phyloP scores from a whole-genome alignment of 2,888 invertebrate genomes.

The Cryptosula pallasiana region DNA sequence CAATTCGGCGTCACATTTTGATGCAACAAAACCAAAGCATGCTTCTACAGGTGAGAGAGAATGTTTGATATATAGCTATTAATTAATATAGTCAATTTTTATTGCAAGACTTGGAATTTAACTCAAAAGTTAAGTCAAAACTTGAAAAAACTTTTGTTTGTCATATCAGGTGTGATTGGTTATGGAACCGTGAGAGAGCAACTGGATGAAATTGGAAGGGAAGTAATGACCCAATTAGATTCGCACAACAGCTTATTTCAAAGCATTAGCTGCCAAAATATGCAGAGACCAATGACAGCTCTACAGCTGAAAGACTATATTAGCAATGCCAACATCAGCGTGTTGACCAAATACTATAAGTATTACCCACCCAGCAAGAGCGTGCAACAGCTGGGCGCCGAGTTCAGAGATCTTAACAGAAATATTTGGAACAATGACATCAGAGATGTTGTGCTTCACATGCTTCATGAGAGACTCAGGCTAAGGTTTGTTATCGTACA shows the following conservation, averaged over 20 bases:
- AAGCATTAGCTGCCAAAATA: too few species aligned
- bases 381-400: too few species aligned
- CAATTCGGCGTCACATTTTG: not conserved
- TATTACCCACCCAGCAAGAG: not conserved
- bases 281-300: too few species aligned
- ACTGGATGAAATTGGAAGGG: not conserved
- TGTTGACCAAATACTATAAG: not conserved
- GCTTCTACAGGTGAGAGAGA: not conserved
- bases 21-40: not conserved
- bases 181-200: not conserved
- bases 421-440: not conserved
- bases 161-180: not conserved
- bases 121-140: too few species aligned
- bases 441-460: not conserved
- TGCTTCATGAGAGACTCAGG: too few species aligned
- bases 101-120: too few species aligned
- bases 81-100: too few species aligned
- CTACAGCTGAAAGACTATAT: not conserved
- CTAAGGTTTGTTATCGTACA: not conserved
- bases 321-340: not conserved
- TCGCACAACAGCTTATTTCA: not conserved
- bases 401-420: too few species aligned
- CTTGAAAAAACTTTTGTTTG: too few species aligned
- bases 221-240: not conserved
- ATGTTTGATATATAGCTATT: too few species aligned